phyloP scores from a whole-genome alignment of 1,140 invertebrate genomes.

The Epicauta chinensis region DNA sequence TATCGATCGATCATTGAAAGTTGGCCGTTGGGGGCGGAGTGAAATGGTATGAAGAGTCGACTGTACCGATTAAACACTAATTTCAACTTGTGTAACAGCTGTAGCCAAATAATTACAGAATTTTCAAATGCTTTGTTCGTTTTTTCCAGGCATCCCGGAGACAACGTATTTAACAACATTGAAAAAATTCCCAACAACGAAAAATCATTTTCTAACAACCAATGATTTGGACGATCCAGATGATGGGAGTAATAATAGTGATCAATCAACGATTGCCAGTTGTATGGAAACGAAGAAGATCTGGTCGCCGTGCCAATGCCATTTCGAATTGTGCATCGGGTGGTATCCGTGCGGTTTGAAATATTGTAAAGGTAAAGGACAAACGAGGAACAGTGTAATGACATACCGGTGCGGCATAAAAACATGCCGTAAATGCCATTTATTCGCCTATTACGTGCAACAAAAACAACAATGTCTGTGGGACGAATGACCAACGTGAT shows the following conservation, averaged over 20 bases:
- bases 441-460: conserved; percentile 76
- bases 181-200: conserved; percentile 49
- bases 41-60: too few species aligned
- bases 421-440: conserved; percentile 84
- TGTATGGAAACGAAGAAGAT: conserved; percentile 59
- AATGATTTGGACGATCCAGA: conserved; percentile 37
- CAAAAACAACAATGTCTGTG: conserved; percentile 81
- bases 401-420: conserved; percentile 91
- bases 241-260: conserved; percentile 39
- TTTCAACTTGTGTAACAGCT: too few species aligned
- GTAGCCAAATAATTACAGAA: too few species aligned
- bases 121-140: conserved; percentile 1
- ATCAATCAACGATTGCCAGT: conserved; percentile 39
- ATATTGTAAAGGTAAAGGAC: conserved; percentile 76
- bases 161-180: conserved; percentile 47
- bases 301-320: conserved; percentile 68
- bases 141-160: conserved; percentile 53
- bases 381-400: conserved; percentile 49
- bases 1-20: too few species aligned
- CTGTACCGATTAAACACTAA: too few species aligned
- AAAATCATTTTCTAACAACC: conserved; percentile 33
- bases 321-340: conserved; percentile 75
- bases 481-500: conserved; percentile 64
- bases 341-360: conserved; percentile 92
- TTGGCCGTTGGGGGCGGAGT: too few species aligned